Conservation (phyloP, 2,113 vertebrate species). For the Rynchops niger region DNA sequence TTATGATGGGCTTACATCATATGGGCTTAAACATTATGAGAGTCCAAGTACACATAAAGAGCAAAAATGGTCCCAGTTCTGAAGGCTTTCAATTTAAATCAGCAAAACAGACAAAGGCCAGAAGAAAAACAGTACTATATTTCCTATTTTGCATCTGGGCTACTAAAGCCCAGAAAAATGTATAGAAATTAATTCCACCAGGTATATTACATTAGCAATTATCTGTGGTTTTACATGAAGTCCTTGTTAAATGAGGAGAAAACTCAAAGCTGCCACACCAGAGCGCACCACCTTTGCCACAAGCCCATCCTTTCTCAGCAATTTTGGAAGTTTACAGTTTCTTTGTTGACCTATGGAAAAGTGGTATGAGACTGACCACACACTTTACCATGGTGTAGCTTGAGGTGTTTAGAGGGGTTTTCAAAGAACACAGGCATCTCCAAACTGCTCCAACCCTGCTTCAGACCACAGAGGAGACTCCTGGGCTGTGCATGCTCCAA, state of each 20-base stretch:
- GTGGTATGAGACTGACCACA: neutral
- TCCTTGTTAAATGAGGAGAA: neutral
- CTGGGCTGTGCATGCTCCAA: neutral
- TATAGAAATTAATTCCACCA: neutral
- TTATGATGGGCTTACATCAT: no score
- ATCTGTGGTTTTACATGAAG: neutral
- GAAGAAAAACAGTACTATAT: neutral
- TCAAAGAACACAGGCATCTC: neutral
- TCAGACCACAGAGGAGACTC: neutral
- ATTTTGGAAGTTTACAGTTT: neutral
- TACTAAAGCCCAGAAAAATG: neutral
- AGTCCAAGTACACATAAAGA: neutral
- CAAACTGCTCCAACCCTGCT: neutral
- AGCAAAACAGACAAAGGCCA: neutral
- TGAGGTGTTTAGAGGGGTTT: neutral
- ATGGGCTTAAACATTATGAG: no score
- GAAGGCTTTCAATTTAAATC: neutral
- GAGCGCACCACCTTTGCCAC: fast-evolving
- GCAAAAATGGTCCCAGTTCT: neutral
- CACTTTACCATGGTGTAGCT: neutral
- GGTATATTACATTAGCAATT: neutral
- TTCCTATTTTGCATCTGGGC: neutral
- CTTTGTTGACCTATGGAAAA: neutral
- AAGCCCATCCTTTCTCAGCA: neutral
- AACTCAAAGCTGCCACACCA: neutral